Evolutionary conservation across 2,888 invertebrate species (phyloP), one percentile per base, ranked within the genome.

Genomic region (Argyresthia goedartella): DNA sequence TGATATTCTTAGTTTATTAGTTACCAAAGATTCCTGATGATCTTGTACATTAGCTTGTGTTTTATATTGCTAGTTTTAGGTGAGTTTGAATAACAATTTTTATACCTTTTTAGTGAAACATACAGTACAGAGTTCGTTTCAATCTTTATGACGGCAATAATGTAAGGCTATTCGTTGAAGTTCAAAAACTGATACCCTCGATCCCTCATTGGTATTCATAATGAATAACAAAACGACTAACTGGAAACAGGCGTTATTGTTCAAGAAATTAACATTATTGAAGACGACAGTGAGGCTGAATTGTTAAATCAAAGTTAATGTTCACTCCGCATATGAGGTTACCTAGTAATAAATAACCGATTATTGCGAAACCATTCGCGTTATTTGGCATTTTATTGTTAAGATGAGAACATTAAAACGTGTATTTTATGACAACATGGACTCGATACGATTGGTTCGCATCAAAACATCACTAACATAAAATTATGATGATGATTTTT

Each of bases 21-120:
- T 84, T 82, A 79, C 86, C 85, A 86, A 86, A 85, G 85, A 86
- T 76, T 86, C 86, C 85, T 84, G 73, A 86, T 86, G 86, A 85
- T 86, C 86, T 86, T 86, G 74, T 86, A 85, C 76, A 86, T 86
- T 81, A 84, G 79, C 78, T 78, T 86, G 81, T 86, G 86, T 82
- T 86, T 86, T 77, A 86, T 86, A 85, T 77, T 86, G 78, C 82
- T 86, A 85, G 86, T 86, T 76, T 82, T 86, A 86, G 86, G 86
- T 86, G 62, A 86, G 86, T 85, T 63, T 33, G 34, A 4, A n/a
- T 39, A 25, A 11, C 6, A 11, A 11, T 45, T 33, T 33, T 46
- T 46, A 46, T 46, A 25, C 11, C 33, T 48, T 8, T 15, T 14
- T 13, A 48, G 48, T 48, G 48, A 48, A 14, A 25, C 9, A 36